Evolutionary conservation across 2,888 invertebrate genomes (phyloP).

Genomic region (Oscheius myriophilus): DNA sequence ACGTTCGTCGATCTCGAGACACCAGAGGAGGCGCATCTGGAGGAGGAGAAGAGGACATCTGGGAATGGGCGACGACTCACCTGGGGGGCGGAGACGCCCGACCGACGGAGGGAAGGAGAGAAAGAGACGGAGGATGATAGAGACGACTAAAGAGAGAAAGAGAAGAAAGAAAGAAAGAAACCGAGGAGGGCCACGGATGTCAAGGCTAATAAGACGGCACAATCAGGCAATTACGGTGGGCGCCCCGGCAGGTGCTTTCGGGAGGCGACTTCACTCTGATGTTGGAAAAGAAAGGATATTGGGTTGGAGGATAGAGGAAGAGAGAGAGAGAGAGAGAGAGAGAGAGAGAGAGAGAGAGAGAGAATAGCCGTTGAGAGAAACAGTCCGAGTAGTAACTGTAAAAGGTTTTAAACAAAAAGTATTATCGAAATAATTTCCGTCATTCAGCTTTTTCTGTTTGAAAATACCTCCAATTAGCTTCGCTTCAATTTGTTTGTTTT

Average conservation of each 20-base stretch:
- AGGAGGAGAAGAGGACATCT: background rate
- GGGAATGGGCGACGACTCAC: background rate
- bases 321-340: too few species aligned
- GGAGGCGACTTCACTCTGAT: too few species aligned
- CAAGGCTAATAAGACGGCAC: background rate
- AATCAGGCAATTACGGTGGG: slow-evolving; percentile 11
- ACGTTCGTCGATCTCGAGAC: slow-evolving; percentile 59
- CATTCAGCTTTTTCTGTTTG: too few species aligned
- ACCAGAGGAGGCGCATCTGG: slow-evolving; percentile 60
- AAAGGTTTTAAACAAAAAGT: too few species aligned
- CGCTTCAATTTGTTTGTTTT: too few species aligned
- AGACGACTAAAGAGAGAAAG: slow-evolving; percentile 7
- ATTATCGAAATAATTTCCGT: too few species aligned
- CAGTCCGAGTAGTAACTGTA: too few species aligned
- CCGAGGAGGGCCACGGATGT: background rate
- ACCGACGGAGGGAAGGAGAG: background rate
- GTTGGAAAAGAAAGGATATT: too few species aligned
- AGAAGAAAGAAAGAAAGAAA: background rate
- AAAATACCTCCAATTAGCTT: too few species aligned
- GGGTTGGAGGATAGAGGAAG: too few species aligned
- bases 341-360: too few species aligned
- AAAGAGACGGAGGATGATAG: background rate
- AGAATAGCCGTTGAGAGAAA: too few species aligned
- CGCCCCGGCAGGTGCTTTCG: slow-evolving; percentile 10
- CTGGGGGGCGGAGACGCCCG: slow-evolving; percentile 6